These are phyloP conservation scores for Bombus superbus DNA, from an alignment of 1,140 invertebrate species.

Conservation along the genomic window DNA sequence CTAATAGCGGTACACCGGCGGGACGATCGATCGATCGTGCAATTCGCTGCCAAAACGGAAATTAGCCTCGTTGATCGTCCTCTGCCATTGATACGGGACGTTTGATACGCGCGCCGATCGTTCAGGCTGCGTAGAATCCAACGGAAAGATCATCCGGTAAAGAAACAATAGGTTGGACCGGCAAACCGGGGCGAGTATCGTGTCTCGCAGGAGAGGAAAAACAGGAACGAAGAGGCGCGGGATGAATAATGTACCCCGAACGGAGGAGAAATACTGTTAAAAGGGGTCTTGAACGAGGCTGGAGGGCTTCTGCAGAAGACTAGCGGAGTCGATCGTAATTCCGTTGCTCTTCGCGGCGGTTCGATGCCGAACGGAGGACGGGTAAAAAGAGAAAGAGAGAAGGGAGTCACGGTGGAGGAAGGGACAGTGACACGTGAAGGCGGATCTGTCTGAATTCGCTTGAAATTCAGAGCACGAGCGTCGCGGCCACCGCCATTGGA, in stretches of 20 bases:
- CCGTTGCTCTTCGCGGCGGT: constrained; percentile 28
- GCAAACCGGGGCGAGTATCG: background rate
- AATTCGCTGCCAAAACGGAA: background rate
- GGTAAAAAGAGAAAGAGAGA: background rate
- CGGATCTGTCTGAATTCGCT: constrained; percentile 59
- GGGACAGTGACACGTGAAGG: constrained; percentile 52
- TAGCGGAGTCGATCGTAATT: constrained; percentile 32
- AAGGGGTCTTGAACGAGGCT: background rate
- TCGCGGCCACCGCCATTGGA: constrained; percentile 61
- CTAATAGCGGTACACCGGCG: constrained; percentile 39
- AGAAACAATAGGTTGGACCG: background rate
- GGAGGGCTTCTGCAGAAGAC: background rate
- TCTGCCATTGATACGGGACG: background rate
- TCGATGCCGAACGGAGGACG: constrained; percentile 1
- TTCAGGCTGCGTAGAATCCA: background rate
- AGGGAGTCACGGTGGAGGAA: background rate
- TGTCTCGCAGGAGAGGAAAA: constrained; percentile 8
- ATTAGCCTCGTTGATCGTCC: background rate
- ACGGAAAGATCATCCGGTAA: background rate
- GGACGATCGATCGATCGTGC: background rate
- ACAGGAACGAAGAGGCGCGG: constrained; percentile 14
- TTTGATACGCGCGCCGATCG: background rate
- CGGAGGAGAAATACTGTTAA: constrained; percentile 31
- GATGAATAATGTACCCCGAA: constrained; percentile 30
- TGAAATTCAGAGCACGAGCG: constrained; percentile 64